Evolutionary conservation across 2,797 vertebrate genomes (phyloP).

Genomic region (Aeoliscus strigatus): DNA sequence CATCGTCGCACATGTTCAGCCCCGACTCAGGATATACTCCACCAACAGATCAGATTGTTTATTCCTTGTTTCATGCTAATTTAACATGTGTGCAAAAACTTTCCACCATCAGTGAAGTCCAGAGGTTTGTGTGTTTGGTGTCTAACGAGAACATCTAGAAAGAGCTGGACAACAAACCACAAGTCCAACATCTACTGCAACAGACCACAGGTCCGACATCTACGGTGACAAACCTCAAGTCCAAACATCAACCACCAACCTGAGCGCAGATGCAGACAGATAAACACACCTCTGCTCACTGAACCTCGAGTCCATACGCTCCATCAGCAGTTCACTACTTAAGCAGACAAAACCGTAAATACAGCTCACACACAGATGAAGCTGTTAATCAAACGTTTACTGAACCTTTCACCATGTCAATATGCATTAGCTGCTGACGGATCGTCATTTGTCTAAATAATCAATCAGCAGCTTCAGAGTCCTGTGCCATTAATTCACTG

Average conservation of each 20-base stretch:
- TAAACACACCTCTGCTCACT: constrained; percentile 15
- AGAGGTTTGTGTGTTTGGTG: no score
- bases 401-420: constrained; percentile 70
- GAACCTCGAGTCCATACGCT: constrained; percentile 32
- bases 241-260: no score
- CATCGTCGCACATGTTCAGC: constrained; percentile 79
- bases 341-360: constrained; percentile 59
- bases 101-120: constrained; percentile 3
- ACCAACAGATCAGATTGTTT: constrained; percentile 63
- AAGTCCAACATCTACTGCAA: no score
- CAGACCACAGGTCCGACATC: no score
- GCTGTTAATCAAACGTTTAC: constrained; percentile 71
- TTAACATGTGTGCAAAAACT: constrained; percentile 17
- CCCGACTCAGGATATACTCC: constrained; percentile 67
- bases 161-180: no score
- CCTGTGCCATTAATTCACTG: constrained; percentile 64
- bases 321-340: constrained; percentile 51
- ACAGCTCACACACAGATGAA: constrained; percentile 64
- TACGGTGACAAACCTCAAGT: no score
- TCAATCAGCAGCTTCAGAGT: constrained; percentile 67
- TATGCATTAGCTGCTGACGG: constrained; percentile 75
- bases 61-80: no score
- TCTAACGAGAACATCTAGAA: no score
- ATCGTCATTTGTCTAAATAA: constrained; percentile 75
- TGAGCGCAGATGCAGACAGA: constrained; percentile 1